phyloP scores from a whole-genome alignment of 2,888 invertebrate genomes.

The Synanthedon vespiformis region DNA sequence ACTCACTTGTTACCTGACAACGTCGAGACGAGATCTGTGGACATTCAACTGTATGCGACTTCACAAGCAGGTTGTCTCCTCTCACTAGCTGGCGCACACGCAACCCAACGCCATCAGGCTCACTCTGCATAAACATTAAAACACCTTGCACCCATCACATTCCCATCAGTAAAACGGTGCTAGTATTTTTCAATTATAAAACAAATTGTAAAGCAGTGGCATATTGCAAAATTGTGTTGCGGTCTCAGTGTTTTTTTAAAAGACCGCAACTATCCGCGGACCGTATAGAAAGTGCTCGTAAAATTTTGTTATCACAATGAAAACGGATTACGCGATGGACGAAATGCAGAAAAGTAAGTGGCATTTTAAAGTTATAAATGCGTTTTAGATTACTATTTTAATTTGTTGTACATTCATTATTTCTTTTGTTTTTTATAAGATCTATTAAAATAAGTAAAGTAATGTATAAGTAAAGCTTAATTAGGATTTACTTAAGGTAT shows the following conservation, averaged over 20 bases:
- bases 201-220: constrained; percentile 29
- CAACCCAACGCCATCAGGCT: constrained; percentile 6
- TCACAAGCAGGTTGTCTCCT: constrained; percentile 45
- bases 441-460: too few relatives aligned
- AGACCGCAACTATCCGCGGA: constrained; percentile 27
- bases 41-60: constrained; percentile 47
- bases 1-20: constrained; percentile 35
- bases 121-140: too few relatives aligned
- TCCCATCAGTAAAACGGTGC: constrained; percentile 4
- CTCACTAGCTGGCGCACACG: constrained; percentile 1
- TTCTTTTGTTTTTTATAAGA: too few relatives aligned
- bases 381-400: too few relatives aligned
- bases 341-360: constrained; percentile 67
- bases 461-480: too few relatives aligned
- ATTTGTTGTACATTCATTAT: too few relatives aligned
- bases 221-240: constrained; percentile 34
- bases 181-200: constrained; percentile 51
- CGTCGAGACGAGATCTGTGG: constrained; percentile 26
- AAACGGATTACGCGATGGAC: constrained; percentile 69
- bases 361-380: too few relatives aligned
- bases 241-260: constrained; percentile 24
- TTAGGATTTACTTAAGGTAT: too few relatives aligned
- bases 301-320: constrained; percentile 39
- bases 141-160: too few relatives aligned
- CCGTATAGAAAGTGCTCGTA: constrained; percentile 39